phyloP scores from a whole-genome alignment of 2,113 vertebrate genomes.

The Lasiurus cinereus region DNA sequence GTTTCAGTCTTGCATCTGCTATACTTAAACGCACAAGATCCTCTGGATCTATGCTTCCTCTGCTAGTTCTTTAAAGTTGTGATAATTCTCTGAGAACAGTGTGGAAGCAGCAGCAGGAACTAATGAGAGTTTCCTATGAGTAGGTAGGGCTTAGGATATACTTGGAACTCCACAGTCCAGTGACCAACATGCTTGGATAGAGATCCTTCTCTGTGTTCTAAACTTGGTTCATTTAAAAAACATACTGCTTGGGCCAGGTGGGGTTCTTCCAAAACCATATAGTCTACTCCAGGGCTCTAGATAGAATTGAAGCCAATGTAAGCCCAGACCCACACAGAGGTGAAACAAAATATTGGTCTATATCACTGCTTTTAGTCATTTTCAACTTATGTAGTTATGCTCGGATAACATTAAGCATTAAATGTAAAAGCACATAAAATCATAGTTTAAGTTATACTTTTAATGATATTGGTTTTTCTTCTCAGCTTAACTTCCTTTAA shows the following conservation, averaged over 20 bases:
- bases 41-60: not conserved
- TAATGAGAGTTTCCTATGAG: not conserved
- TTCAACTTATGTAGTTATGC: not conserved
- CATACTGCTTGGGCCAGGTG: not conserved
- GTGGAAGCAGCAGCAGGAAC: not conserved
- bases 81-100: not conserved
- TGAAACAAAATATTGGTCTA: not conserved
- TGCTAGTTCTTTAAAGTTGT: not conserved
- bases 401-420: not conserved
- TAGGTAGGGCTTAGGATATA: not conserved
- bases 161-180: not conserved
- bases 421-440: not conserved
- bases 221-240: not conserved
- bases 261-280: not conserved
- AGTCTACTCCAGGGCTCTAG: not conserved
- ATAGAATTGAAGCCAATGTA: not conserved
- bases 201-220: not conserved
- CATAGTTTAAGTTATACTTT: constrained; percentile 1
- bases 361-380: not conserved
- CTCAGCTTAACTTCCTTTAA: not conserved
- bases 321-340: not conserved
- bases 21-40: too few species aligned
- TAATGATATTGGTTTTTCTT: constrained; percentile 28
- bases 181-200: not conserved
- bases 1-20: not conserved